Base-by-base conservation (phyloP, 2,797 vertebrate species). In the Numenius phaeopus region DNA sequence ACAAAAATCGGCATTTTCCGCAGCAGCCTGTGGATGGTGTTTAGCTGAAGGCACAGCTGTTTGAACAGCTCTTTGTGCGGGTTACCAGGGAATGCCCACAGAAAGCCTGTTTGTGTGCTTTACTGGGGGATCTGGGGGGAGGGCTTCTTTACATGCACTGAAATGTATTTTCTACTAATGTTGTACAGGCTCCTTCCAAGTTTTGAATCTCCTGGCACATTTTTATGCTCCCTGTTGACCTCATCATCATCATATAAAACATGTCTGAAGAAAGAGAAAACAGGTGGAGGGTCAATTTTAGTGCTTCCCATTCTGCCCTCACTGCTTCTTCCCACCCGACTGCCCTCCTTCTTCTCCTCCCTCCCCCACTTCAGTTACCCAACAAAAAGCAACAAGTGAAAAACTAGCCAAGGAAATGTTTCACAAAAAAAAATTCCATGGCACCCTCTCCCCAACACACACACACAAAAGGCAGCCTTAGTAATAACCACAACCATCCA, bases 81-180 rank as follows among this genome's bases (percentile, higher is more conserved):
- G 94, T 96, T 82, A 89, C 91, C 87, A 85, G 80, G 90, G 96
- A 93, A 95, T 96, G 94, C 65, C 92, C 92, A 96, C 91, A 94
- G 89, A 96, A 82, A 97, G 94, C 90, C 34, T 83, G 62, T 89
- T 92, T 95, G 90, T 96, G 80, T 49, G 55, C 46, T 88, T 77
- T 95, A 30, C 77, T 50, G 92, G 83, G 91, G 86, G 87, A 91
- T 17, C 72, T 40, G 3, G n/a, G 46, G 37, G 77, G 83, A 44
- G 73, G 69, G 77, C 37, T 79, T 40, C 84, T 83, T 81, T 93
- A 58, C 71, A 71, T 37, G 47, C 65, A 24, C 47, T 66, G 59
- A 89, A 84, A 91, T 89, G 83, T 32, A 44, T 90, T 96, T 96
- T 96, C 83, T 94, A 46, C 87, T 95, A 61, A 12, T 67, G 76